A percentile compares a stretch with the other conserved stretches of the same genome.
These are phyloP conservation scores for Drosophila cognata DNA, from an alignment of 2,888 invertebrate species.

Conservation along the genomic window DNA sequence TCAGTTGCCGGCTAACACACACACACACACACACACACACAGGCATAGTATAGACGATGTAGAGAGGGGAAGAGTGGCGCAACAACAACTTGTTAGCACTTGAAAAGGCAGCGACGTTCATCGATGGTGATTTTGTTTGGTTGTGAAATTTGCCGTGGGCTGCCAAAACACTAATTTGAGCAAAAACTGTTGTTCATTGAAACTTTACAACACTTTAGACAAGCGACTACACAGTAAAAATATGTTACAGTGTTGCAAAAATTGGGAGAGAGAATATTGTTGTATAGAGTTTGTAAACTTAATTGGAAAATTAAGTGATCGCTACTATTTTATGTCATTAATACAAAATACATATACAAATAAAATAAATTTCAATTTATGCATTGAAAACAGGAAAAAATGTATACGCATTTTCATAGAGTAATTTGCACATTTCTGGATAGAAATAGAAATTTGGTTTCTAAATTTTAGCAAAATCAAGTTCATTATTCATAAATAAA, in stretches of 20 bases:
- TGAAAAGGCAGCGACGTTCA: conserved; percentile 54
- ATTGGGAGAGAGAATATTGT: not conserved
- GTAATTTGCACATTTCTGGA: not conserved
- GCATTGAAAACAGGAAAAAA: too few species aligned
- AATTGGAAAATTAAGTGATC: not conserved
- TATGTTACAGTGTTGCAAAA: not conserved
- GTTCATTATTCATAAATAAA: not conserved
- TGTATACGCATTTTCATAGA: not conserved
- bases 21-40: conserved; percentile 13
- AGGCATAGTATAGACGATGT: not conserved
- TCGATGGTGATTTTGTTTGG: conserved; percentile 32
- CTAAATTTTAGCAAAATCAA: not conserved
- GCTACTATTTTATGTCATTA: not conserved
- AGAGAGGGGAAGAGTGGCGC: conserved; percentile 1
- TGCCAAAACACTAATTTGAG: conserved; percentile 11
- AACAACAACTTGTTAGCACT: conserved; percentile 67
- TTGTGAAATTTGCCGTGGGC: conserved; percentile 78
- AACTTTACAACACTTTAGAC: conserved; percentile 56
- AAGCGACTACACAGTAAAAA: not conserved
- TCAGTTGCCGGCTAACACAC: conserved; percentile 20
- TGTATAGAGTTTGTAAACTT: not conserved
- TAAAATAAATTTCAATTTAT: not conserved
- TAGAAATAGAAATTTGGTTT: not conserved
- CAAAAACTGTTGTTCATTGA: conserved; percentile 49
- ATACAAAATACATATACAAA: not conserved